phyloP scores from a whole-genome alignment of 2,888 invertebrate species.

The Deilephila elpenor region DNA sequence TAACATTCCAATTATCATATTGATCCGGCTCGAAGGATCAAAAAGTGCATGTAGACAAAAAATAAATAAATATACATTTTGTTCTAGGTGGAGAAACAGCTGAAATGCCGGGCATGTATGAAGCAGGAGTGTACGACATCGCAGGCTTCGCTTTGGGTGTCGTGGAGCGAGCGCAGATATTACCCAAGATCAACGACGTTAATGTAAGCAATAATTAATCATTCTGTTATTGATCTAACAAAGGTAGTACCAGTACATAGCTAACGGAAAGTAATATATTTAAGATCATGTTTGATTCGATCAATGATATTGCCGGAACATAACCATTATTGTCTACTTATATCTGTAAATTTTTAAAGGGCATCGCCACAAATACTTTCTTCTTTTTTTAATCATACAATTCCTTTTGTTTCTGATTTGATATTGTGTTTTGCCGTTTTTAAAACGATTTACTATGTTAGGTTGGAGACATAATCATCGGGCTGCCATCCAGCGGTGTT shows the following conservation, averaged over 20 bases:
- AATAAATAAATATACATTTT: constrained; percentile 25
- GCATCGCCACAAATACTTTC: too few species aligned
- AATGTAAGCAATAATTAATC: constrained; percentile 52
- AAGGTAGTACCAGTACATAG: too few species aligned
- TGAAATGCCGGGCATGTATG: constrained; percentile 97
- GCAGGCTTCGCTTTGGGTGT: constrained; percentile 98
- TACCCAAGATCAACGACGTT: constrained; percentile 90
- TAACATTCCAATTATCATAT: too few species aligned
- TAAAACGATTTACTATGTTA: constrained; percentile 36
- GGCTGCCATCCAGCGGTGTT: constrained; percentile 95
- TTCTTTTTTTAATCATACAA: too few species aligned
- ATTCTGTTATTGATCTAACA: too few species aligned
- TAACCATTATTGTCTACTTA: too few species aligned
- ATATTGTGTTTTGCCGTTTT: background rate
- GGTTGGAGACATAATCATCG: constrained; percentile 93
- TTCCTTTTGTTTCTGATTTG: background rate
- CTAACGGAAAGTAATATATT: too few species aligned
- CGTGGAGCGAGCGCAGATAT: constrained; percentile 89
- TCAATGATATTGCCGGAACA: too few species aligned
- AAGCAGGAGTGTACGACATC: constrained; percentile 94
- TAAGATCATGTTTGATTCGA: too few species aligned
- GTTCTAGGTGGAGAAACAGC: constrained; percentile 95
- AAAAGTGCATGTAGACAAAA: too few species aligned
- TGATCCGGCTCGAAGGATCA: too few species aligned
- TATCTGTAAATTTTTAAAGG: too few species aligned